Base-by-base conservation (phyloP, 2,888 invertebrate species). In the Agriotes lineatus region DNA sequence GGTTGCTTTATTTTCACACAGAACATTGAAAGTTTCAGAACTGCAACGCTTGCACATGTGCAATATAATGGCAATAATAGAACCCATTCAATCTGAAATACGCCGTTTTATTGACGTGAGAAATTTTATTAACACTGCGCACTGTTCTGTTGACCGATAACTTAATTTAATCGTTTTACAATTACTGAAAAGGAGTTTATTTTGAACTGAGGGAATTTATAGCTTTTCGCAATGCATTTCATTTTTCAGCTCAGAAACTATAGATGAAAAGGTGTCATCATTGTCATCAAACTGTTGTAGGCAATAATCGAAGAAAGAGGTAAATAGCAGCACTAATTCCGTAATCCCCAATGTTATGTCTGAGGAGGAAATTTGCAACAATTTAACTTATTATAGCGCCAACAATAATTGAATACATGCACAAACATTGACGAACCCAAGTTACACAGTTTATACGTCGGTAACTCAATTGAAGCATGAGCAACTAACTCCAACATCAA, bases 401-500 rank as follows among this genome's bases (percentile, higher is more conserved):
- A 16, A 61, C 61, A 50, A 50, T 61, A 61, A 61, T 61, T 37
- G 61, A 61, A 61, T 61, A 52, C 22, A 61, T 50, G 22, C 22
- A 61, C 59, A 66, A 58, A 58, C 65, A 66, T 59, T 20, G 39
- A 25, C 16, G 39, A 58, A 44, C 58, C 65, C 50, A 50, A 59
- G 50, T 58, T 66, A 66, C 39, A 59, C 42, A 48, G 48, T 45
- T 58, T 58, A 58, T 58, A 60, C 65, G 25, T 22, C 44, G 48
- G 54, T 67, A 67, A 67, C 67, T 67, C 63, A 61, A 61, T 60
- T 67, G 54, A 67, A 61, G 56, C 60, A 61, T 44, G 65, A 59
- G 54, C 67, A 67, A 67, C 67, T 61, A 67, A 67, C 67, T 67
- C 44, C 18, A 67, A 67, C 67, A 56, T 67, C 67, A 67, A 67